These are phyloP conservation scores for Pammene aurita DNA, from an alignment of 2,888 invertebrate species.

Conservation along the genomic window DNA sequence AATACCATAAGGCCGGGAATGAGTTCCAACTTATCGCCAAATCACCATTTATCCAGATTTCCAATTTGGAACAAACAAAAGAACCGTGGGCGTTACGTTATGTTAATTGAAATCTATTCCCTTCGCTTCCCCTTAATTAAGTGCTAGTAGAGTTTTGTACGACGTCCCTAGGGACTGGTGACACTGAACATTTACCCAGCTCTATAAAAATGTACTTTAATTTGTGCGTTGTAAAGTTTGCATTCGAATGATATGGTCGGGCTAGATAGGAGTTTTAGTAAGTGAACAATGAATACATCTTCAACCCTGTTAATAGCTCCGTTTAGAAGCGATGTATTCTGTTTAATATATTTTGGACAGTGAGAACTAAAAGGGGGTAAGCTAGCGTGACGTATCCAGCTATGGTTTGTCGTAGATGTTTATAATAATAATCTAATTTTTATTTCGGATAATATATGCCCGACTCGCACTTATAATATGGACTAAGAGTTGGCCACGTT, in stretches of 20 bases:
- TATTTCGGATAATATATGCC: too few relatives aligned
- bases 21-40: background rate
- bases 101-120: slow-evolving; percentile 78
- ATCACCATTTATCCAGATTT: slow-evolving; percentile 46
- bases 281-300: slow-evolving; percentile 51
- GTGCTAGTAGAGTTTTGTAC: slow-evolving; percentile 72
- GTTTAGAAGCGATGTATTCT: slow-evolving; percentile 54
- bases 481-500: too few relatives aligned
- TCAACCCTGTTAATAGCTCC: slow-evolving; percentile 73
- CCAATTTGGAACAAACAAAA: slow-evolving; percentile 61
- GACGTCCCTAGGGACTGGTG: slow-evolving; percentile 65
- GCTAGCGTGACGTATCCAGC: background rate
- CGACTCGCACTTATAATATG: too few relatives aligned
- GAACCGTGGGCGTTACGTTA: slow-evolving; percentile 56
- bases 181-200: slow-evolving; percentile 68
- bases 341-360: slow-evolving; percentile 30
- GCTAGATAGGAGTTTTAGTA: background rate
- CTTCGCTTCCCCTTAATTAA: slow-evolving; percentile 76
- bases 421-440: too few relatives aligned
- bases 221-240: background rate
- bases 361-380: slow-evolving; percentile 13
- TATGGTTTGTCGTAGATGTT: background rate
- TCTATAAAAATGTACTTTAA: background rate
- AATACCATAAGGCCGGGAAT: background rate
- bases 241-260: background rate